These are phyloP conservation scores for Adelognathus sp. DNA, from an alignment of 2,888 invertebrate species.

Conservation along the genomic window DNA sequence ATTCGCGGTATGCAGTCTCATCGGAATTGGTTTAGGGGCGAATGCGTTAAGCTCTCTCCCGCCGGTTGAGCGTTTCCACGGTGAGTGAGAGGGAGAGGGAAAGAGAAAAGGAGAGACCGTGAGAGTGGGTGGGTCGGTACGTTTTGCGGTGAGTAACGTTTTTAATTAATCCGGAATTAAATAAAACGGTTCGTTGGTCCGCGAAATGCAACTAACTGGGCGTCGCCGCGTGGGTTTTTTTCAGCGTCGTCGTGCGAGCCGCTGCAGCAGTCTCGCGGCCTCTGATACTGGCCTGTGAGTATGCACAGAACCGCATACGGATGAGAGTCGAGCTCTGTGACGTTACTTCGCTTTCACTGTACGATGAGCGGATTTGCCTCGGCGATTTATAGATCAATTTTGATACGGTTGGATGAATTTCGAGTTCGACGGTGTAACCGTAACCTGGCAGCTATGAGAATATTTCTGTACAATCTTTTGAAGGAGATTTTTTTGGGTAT, in stretches of 20 bases:
- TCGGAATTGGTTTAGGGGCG: constrained; percentile 52
- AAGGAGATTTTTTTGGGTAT: too few species aligned
- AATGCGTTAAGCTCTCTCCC: constrained; percentile 45
- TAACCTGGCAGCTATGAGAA: too few species aligned
- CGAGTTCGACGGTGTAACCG: too few species aligned
- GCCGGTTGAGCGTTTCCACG: not conserved
- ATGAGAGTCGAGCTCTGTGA: too few species aligned
- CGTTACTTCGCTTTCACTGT: too few species aligned
- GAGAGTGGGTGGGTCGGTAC: constrained; percentile 14
- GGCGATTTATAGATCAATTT: too few species aligned
- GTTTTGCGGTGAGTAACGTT: constrained; percentile 63
- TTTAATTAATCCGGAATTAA: constrained; percentile 69
- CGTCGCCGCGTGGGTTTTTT: constrained; percentile 36
- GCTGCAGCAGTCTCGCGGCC: constrained; percentile 6
- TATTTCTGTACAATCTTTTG: too few species aligned
- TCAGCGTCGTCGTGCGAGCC: constrained; percentile 7
- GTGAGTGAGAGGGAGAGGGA: too few species aligned
- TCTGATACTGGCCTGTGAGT: constrained; percentile 4
- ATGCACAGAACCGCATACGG: too few species aligned
- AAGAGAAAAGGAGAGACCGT: too few species aligned
- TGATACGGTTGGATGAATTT: too few species aligned
- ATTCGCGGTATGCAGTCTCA: constrained; percentile 44
- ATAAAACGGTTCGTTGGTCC: constrained; percentile 65
- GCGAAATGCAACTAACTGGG: constrained; percentile 62
- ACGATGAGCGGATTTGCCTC: too few species aligned